These are phyloP conservation scores for Thecophora atra DNA, from an alignment of 2,888 invertebrate species.

Conservation along the genomic window DNA sequence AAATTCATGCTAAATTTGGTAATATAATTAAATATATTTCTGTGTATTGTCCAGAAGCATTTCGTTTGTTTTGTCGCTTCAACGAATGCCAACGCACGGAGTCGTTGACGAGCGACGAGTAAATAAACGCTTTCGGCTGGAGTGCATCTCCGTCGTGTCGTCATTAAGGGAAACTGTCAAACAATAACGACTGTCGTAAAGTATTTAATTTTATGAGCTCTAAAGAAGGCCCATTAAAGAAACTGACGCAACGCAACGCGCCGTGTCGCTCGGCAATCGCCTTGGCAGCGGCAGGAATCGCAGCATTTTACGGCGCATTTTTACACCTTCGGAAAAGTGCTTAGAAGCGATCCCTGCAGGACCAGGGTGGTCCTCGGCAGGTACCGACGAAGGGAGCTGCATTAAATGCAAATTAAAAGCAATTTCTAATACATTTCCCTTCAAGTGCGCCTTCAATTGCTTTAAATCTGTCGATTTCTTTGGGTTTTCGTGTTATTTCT, in stretches of 20 bases:
- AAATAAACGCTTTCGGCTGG: slow-evolving; percentile 39
- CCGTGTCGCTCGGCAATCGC: neutral
- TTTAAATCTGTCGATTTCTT: neutral
- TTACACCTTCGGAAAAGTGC: slow-evolving; percentile 23
- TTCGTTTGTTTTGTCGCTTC: too few species aligned
- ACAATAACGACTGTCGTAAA: slow-evolving; percentile 55
- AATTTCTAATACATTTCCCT: neutral
- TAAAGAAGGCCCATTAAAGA: slow-evolving; percentile 55
- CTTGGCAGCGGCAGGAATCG: neutral
- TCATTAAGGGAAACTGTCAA: slow-evolving; percentile 49
- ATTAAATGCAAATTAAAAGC: neutral
- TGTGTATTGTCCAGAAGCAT: too few species aligned
- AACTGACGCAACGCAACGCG: slow-evolving; percentile 42
- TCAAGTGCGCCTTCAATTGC: neutral
- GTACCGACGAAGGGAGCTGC: neutral
- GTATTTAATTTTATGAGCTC: slow-evolving; percentile 53
- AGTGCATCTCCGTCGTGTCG: slow-evolving; percentile 34
- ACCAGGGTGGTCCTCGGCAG: neutral
- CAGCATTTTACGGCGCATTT: slow-evolving; percentile 25
- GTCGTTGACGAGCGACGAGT: slow-evolving; percentile 1
- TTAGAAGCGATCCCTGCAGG: neutral
- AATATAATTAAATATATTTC: too few species aligned
- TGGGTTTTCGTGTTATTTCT: neutral
- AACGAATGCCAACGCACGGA: neutral
- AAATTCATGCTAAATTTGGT: too few species aligned